A percentile compares a stretch with the other conserved stretches of the same genome.
These are phyloP conservation scores for Pterocles gutturalis DNA, from an alignment of 2,113 vertebrate species.

Conservation along the genomic window DNA sequence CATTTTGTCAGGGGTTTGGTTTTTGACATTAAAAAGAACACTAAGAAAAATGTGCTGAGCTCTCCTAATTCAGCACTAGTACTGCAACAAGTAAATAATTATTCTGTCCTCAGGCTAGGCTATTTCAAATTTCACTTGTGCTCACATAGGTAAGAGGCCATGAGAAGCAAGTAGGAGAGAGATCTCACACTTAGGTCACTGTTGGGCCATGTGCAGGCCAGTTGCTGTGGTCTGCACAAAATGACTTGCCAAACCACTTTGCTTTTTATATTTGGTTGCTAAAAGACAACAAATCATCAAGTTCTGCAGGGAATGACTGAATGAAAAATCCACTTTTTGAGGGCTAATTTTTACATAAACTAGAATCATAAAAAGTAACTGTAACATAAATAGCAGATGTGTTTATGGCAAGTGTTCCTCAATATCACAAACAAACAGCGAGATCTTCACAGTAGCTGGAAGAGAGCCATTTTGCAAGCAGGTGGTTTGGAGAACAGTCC, in stretches of 20 bases:
- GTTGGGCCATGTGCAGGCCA: not conserved
- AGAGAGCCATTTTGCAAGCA: not conserved
- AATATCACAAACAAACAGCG: not conserved
- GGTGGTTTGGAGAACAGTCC: not conserved
- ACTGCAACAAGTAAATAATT: not conserved
- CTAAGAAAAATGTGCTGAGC: not conserved
- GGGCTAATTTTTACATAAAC: not conserved
- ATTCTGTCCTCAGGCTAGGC: not conserved
- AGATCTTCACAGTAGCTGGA: not conserved
- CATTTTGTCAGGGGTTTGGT: not conserved
- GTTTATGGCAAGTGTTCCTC: not conserved
- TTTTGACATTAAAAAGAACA: not conserved
- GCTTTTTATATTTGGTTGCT: not conserved
- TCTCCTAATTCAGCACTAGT: not conserved
- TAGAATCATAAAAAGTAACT: not conserved
- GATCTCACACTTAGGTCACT: not conserved
- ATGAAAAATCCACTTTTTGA: not conserved
- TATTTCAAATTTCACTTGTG: not conserved
- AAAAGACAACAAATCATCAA: not conserved
- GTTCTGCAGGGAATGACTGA: not conserved
- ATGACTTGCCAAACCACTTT: not conserved
- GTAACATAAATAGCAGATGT: not conserved
- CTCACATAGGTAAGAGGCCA: not conserved
- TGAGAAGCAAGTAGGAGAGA: not conserved
- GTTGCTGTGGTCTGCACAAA: not conserved